These are phyloP conservation scores for Agonopterix arenella DNA, from an alignment of 2,888 invertebrate species.

Conservation along the genomic window DNA sequence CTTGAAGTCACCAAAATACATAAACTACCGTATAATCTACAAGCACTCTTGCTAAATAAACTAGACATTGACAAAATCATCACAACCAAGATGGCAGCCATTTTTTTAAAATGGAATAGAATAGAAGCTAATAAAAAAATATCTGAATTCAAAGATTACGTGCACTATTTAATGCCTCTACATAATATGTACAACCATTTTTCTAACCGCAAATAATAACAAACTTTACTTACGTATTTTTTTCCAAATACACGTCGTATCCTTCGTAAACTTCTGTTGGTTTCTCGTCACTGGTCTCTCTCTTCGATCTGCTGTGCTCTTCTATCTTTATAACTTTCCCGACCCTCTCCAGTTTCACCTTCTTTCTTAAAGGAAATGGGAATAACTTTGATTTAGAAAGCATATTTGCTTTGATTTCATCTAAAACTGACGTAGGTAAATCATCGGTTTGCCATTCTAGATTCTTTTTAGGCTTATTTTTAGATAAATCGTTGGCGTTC, in stretches of 20 bases:
- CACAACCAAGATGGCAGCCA: too few species aligned
- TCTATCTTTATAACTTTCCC: slow-evolving; percentile 49
- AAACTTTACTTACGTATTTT: slow-evolving; percentile 44
- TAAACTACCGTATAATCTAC: too few species aligned
- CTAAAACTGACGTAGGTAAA: slow-evolving; percentile 36
- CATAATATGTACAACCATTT: too few species aligned
- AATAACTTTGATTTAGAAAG: slow-evolving; percentile 34
- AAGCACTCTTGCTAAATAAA: too few species aligned
- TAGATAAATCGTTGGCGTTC: not conserved
- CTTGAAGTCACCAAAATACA: too few species aligned
- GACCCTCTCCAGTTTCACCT: slow-evolving; percentile 49
- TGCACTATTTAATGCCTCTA: too few species aligned
- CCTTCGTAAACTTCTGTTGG: slow-evolving; percentile 3
- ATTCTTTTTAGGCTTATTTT: slow-evolving; percentile 3
- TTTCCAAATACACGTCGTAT: slow-evolving; percentile 46
- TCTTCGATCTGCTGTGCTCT: slow-evolving; percentile 34
- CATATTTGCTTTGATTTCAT: slow-evolving; percentile 51
- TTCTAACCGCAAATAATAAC: too few species aligned
- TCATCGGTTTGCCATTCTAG: slow-evolving; percentile 52
- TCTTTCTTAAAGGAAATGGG: slow-evolving; percentile 42
- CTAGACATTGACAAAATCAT: too few species aligned
- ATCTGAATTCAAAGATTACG: too few species aligned
- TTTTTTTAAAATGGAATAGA: too few species aligned
- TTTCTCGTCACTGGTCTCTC: slow-evolving; percentile 12
- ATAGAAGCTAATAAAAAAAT: too few species aligned